Percentiles rank a stretch among this genome's conserved stretches.
Evolutionary conservation across 1,140 invertebrate species (phyloP).

Genomic region (Calycopis cecrops): DNA sequence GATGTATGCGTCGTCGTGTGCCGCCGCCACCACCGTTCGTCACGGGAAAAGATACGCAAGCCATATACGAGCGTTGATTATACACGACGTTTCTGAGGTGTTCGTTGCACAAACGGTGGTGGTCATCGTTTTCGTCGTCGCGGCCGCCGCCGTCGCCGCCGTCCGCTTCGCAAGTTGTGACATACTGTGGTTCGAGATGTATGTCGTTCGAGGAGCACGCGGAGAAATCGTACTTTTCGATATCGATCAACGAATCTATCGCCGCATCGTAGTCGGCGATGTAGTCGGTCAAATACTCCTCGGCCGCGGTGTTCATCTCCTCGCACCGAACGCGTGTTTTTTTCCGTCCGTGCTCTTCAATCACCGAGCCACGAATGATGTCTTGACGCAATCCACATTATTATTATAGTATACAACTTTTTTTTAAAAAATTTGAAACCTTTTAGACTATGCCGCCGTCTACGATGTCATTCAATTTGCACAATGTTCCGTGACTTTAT

Average conservation of each 20-base stretch:
- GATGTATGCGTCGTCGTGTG: not conserved
- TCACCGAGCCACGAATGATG: too few relatives aligned
- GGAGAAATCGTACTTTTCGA: slow-evolving; percentile 2
- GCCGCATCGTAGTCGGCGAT: slow-evolving; percentile 6
- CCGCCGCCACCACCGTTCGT: not conserved
- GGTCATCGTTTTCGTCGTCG: too few relatives aligned
- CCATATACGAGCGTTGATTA: slow-evolving; percentile 12
- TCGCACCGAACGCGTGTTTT: not conserved
- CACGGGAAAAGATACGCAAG: slow-evolving; percentile 7
- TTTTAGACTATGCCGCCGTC: too few relatives aligned
- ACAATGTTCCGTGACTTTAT: too few relatives aligned
- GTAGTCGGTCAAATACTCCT: slow-evolving; percentile 4
- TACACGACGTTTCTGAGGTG: slow-evolving; percentile 1
- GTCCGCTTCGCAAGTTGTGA: not conserved
- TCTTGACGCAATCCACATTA: too few relatives aligned
- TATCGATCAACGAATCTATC: slow-evolving; percentile 5
- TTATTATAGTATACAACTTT: too few relatives aligned
- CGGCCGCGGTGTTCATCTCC: slow-evolving; percentile 4
- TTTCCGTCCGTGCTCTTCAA: not conserved
- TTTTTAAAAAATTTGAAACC: too few relatives aligned
- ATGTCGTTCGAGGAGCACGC: slow-evolving; percentile 5
- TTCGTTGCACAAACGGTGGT: slow-evolving; percentile 2
- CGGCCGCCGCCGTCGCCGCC: not conserved
- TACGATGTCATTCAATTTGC: too few relatives aligned
- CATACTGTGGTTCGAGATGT: not conserved